Conservation (phyloP, 2,797 vertebrate genomes). For the Cryptoblepharus egeriae region DNA sequence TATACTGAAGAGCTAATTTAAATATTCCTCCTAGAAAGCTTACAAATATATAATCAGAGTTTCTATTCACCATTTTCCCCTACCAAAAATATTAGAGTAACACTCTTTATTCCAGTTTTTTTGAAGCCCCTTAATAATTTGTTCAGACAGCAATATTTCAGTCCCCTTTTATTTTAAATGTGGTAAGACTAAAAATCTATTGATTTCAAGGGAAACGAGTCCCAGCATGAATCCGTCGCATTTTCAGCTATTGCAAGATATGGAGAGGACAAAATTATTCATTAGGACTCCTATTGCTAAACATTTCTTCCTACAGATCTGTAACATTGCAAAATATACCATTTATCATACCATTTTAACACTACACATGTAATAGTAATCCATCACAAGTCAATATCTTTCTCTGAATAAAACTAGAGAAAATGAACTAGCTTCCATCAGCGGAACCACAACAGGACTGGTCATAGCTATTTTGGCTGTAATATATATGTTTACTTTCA, state of each 20-base stretch:
- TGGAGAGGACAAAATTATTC: constrained; percentile 18
- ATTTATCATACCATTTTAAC: constrained; percentile 24
- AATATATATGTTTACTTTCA: neutral
- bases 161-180: constrained; percentile 16
- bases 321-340: constrained; percentile 21
- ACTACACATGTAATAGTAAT: constrained; percentile 16
- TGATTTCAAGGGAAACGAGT: constrained; percentile 26
- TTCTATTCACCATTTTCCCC: neutral
- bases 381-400: constrained; percentile 15
- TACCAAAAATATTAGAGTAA: neutral
- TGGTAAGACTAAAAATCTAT: constrained; percentile 17
- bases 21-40: neutral
- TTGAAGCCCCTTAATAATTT: neutral
- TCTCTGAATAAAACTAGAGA: constrained; percentile 1
- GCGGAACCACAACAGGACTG: neutral
- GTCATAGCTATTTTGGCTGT: neutral
- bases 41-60: constrained; percentile 8
- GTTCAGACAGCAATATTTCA: constrained; percentile 12
- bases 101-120: neutral
- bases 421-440: constrained; percentile 16
- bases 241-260: constrained; percentile 25
- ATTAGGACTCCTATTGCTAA: constrained; percentile 30
- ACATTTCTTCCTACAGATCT: constrained; percentile 13
- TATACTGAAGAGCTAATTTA: neutral
- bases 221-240: constrained; percentile 23